These are phyloP conservation scores for Glareola pratincola DNA, from an alignment of 2,113 vertebrate species.

Conservation along the genomic window DNA sequence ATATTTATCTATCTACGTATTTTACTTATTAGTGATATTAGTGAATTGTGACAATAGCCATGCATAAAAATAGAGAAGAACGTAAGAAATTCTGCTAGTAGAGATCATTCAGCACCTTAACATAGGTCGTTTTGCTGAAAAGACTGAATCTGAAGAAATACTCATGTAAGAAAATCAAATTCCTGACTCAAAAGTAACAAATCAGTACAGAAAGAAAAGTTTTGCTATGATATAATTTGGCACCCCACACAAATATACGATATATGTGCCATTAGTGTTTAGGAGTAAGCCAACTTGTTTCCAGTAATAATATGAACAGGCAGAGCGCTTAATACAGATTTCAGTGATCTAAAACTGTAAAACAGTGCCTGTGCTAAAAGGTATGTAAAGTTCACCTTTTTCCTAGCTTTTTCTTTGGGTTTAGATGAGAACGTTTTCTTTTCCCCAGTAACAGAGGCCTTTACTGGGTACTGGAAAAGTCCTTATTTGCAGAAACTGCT, in stretches of 20 bases:
- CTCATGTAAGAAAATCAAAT: neutral
- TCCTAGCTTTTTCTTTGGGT: neutral
- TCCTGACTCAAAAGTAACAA: neutral
- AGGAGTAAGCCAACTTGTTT: neutral
- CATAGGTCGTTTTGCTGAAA: neutral
- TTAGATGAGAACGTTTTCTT: neutral
- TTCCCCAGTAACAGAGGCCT: neutral
- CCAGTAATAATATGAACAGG: neutral
- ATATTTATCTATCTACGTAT: neutral
- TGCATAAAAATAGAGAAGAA: neutral
- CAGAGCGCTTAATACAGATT: neutral
- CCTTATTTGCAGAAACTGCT: neutral
- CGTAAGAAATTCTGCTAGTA: neutral
- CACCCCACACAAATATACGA: neutral
- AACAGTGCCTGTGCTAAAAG: neutral
- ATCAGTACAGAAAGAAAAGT: neutral
- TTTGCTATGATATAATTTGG: neutral
- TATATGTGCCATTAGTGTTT: neutral
- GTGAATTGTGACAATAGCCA: neutral
- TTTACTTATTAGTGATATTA: neutral
- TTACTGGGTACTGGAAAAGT: neutral
- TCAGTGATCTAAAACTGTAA: neutral
- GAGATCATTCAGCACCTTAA: neutral
- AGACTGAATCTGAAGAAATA: neutral
- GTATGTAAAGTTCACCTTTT: neutral